phyloP scores from a whole-genome alignment of 1,140 invertebrate species.

The Sycophila sp. region DNA sequence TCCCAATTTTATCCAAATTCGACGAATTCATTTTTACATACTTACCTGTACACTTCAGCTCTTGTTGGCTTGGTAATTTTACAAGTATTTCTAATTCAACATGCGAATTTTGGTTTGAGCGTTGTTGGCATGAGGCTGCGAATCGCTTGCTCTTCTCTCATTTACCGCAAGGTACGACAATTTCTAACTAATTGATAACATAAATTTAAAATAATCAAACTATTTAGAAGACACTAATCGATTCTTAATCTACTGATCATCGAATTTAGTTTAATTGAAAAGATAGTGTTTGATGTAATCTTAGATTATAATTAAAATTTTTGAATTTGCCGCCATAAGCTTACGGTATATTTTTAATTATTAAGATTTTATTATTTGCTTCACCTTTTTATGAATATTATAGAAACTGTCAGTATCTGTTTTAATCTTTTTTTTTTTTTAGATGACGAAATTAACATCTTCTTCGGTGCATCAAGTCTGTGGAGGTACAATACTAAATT shows the following conservation, averaged over 20 bases:
- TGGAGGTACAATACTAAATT: constrained; percentile 85
- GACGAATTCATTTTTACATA: background rate
- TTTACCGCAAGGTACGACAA: background rate
- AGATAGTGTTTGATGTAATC: no score
- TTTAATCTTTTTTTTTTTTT: no score
- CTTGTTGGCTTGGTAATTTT: background rate
- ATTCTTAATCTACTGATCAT: no score
- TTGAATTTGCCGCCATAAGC: no score
- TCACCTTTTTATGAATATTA: no score
- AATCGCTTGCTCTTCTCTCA: background rate
- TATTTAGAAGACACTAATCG: no score
- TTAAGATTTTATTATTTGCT: no score
- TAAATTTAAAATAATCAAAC: background rate
- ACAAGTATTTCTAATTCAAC: background rate
- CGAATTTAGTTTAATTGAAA: no score
- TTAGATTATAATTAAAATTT: no score
- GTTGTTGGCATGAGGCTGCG: background rate
- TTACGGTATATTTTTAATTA: no score
- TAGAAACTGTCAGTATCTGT: no score
- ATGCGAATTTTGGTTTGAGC: background rate
- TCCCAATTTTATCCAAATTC: background rate
- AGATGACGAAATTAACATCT: constrained; percentile 58
- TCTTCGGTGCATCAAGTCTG: constrained; percentile 71
- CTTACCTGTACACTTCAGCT: background rate
- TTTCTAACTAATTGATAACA: no score